Base-by-base conservation (phyloP, 1,140 invertebrate genomes). In the Tyrophagus putrescentiae region DNA sequence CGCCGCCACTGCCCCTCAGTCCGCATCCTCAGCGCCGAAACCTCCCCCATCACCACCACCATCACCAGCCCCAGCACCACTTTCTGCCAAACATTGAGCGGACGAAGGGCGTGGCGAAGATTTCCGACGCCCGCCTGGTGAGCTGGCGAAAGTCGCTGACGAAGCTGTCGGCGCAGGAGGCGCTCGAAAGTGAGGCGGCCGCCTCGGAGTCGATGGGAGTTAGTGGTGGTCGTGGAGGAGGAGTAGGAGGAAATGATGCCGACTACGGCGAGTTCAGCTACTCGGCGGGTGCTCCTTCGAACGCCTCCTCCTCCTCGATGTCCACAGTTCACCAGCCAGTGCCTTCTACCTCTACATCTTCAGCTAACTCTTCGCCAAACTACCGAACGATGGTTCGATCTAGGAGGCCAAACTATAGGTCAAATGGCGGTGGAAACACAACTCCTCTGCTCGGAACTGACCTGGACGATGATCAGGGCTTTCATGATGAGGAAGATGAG, bases 141-240 rank as follows among this genome's bases (percentile, higher is more conserved):
- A 25, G 52, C 39, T 54, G 52, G 52, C 27, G 52, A 2, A 54
- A 54, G 27, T 54, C 52, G 25, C 27, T 54, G 52, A 54, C 52
- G 7, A 54, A 54, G 39, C 27, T 54, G 25, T 54, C 52, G n/a
- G 52, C 52, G 25, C 52, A 54, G 25, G 52, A 54, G 39, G 52
- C 52, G 25, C 39, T 54, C 16, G 25, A 54, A 54, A 27, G 7
- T 33, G 52, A 54, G 39, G 52, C 52, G 21, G 23, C 50, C 21
- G 52, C 13, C n/a, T n/a, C n/a, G n/a, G n/a, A n/a, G n/a, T n/a
- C n/a, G n/a, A n/a, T n/a, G n/a, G n/a, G n/a, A n/a, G n/a, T n/a
- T n/a, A n/a, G n/a, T n/a, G n/a, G n/a, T n/a, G n/a, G n/a, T n/a
- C n/a, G n/a, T n/a, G n/a, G n/a, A n/a, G n/a, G n/a, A n/a, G n/a